Base-by-base conservation (phyloP, 2,888 invertebrate genomes). In the Siphlonurus alternatus region DNA sequence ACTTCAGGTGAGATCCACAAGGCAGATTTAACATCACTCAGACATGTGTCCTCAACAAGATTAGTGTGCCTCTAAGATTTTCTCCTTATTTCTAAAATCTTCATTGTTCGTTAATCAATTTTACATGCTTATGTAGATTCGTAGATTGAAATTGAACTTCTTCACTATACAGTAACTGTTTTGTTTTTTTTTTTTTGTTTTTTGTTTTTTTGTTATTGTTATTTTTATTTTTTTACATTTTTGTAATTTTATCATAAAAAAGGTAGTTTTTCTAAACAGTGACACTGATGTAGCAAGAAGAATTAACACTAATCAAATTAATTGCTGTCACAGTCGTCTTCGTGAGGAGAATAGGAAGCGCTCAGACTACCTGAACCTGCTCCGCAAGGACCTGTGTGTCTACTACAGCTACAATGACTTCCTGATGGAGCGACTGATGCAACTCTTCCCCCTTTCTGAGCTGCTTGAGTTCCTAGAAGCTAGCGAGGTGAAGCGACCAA, bases 371-470 rank as follows among this genome's bases (percentile, higher is more conserved):
- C 75, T 89, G 19, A 83, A 85, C 0, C 78, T 93, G 62, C 78
- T 99, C 51, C 81, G 81, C 64, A 83, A 83, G 70, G 97, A 99
- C 78, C 79, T 99, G 62, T 96, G 96, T 72, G 80, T 83, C 24
- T 97, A 96, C 75, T 99, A 97, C 79, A 93, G 93, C 73, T 99
- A 99, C 74, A 99, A 99, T 77, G 87, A 89, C 64, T 99, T 89
- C 74, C 78, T 99, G 19, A 96, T 99, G 90, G 87, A 87, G 69
- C 87, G 88, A 72, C 78, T 99, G 1, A 88, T 96, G 85, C 86
- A 94, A 71, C 81, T 96, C 71, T 95, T 97, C 73, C 86, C 92
- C 2, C 76, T 92, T 1, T 83, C 83, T 67, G 93, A 95, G 77
- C 79, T 98, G 19, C 79, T 95, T 68, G 95, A 98, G 73, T 96